Percentiles rank a stretch among this genome's conserved stretches.
Evolutionary conservation across 2,888 invertebrate genomes (phyloP).

Genomic region (Callyntrura sp.): DNA sequence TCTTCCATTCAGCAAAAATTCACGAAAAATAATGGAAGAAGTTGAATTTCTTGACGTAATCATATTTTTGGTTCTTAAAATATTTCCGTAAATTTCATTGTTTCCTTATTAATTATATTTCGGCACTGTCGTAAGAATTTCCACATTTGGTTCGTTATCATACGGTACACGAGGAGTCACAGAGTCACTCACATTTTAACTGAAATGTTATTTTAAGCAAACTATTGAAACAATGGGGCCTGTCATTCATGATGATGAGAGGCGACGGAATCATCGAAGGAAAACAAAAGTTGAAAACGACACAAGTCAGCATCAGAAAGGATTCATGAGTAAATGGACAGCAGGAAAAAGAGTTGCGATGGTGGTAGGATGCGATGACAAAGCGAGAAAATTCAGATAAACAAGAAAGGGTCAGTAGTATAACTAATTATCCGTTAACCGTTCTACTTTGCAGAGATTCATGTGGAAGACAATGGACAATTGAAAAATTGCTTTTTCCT

Average conservation of each 20-base stretch:
- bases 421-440: slow-evolving; percentile 37
- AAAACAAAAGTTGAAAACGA: slow-evolving; percentile 35
- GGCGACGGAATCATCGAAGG: slow-evolving; percentile 25
- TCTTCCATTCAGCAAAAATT: too few relatives aligned
- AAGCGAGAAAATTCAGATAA: slow-evolving; percentile 21
- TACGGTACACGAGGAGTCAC: background rate
- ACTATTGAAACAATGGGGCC: slow-evolving; percentile 32
- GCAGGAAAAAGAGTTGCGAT: background rate
- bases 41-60: too few relatives aligned
- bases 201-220: slow-evolving; percentile 32
- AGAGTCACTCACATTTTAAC: slow-evolving; percentile 18
- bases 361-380: slow-evolving; percentile 4
- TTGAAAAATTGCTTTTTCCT: too few relatives aligned
- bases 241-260: slow-evolving; percentile 22
- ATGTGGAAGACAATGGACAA: background rate
- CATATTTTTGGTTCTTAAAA: too few relatives aligned
- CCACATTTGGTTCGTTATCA: background rate
- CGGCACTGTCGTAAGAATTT: too few relatives aligned
- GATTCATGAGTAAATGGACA: background rate
- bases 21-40: too few relatives aligned
- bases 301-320: slow-evolving; percentile 28
- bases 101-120: too few relatives aligned
- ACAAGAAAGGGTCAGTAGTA: slow-evolving; percentile 8
- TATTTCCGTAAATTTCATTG: too few relatives aligned
- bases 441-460: background rate